A percentile compares a stretch with the other conserved stretches of the same genome.
Evolutionary conservation across 2,113 vertebrate genomes (phyloP).

Genomic region (Toxotes jaculatrix): DNA sequence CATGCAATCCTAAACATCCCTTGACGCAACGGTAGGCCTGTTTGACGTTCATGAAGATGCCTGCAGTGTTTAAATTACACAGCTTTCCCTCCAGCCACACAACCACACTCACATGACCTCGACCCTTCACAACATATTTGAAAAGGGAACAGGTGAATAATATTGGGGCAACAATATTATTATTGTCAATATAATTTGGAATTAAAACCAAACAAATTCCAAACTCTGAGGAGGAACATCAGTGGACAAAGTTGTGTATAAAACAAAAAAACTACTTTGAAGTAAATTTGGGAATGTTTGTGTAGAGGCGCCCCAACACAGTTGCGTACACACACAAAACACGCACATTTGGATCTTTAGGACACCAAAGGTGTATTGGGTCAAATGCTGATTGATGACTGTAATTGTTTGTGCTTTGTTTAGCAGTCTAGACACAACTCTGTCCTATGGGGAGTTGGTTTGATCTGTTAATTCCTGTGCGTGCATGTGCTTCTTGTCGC

Average conservation of each 20-base stretch:
- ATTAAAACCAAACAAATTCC: background rate
- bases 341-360: constrained; percentile 1
- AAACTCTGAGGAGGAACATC: background rate
- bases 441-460: constrained; percentile 27
- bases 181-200: background rate
- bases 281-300: background rate
- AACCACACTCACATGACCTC: background rate
- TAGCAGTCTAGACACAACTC: background rate
- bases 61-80: background rate
- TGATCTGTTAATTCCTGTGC: constrained; percentile 51
- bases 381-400: constrained; percentile 63
- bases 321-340: background rate
- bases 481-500: constrained; percentile 39
- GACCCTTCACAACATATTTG: background rate
- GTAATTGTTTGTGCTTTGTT: constrained; percentile 59
- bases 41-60: constrained; percentile 1
- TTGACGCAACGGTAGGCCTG: background rate
- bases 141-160: background rate
- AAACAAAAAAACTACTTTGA: background rate
- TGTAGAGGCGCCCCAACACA: background rate
- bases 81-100: background rate
- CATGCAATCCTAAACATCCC: background rate
- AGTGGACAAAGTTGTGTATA: background rate
- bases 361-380: constrained; percentile 14
- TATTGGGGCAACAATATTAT: background rate